Percentiles rank a stretch among this genome's conserved stretches.
Evolutionary conservation across 2,888 invertebrate genomes (phyloP).

Genomic region (Caenorhabditis parvicauda): DNA sequence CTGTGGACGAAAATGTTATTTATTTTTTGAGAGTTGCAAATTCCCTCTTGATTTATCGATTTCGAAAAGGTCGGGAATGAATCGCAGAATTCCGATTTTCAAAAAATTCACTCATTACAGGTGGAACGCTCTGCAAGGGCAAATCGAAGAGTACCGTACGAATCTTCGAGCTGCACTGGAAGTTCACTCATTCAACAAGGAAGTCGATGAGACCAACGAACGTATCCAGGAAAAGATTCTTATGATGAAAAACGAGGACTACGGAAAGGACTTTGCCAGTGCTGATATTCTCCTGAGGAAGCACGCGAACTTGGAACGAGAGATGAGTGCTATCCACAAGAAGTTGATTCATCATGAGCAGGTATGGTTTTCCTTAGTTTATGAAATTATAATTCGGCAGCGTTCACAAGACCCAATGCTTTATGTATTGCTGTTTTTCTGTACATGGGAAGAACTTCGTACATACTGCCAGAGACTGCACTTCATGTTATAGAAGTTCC

Average conservation of each 20-base stretch:
- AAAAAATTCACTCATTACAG: conserved; percentile 60
- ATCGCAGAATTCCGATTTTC: conserved; percentile 1
- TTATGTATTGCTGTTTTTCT: too few relatives aligned
- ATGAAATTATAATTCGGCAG: too few relatives aligned
- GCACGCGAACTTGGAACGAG: conserved; percentile 81
- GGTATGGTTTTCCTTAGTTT: too few relatives aligned
- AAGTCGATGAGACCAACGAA: conserved; percentile 87
- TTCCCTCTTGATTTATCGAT: too few relatives aligned
- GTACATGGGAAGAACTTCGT: too few relatives aligned
- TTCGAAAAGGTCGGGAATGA: too few relatives aligned
- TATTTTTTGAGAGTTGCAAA: too few relatives aligned
- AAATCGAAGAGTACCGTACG: conserved; percentile 75
- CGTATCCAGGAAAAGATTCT: conserved; percentile 82
- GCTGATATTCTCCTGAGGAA: conserved; percentile 83
- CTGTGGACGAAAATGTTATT: too few relatives aligned
- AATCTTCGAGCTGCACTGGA: conserved; percentile 82
- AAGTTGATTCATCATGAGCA: conserved; percentile 63
- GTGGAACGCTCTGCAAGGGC: conserved; percentile 84
- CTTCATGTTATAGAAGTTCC: too few relatives aligned
- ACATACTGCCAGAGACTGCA: too few relatives aligned
- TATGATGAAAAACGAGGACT: conserved; percentile 80
- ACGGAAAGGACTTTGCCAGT: conserved; percentile 73
- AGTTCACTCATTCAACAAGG: conserved; percentile 88
- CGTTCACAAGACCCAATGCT: too few relatives aligned
- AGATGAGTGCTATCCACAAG: conserved; percentile 70